Base-by-base conservation (phyloP, 2,797 vertebrate genomes). In the Phaenicophaeus curvirostris region DNA sequence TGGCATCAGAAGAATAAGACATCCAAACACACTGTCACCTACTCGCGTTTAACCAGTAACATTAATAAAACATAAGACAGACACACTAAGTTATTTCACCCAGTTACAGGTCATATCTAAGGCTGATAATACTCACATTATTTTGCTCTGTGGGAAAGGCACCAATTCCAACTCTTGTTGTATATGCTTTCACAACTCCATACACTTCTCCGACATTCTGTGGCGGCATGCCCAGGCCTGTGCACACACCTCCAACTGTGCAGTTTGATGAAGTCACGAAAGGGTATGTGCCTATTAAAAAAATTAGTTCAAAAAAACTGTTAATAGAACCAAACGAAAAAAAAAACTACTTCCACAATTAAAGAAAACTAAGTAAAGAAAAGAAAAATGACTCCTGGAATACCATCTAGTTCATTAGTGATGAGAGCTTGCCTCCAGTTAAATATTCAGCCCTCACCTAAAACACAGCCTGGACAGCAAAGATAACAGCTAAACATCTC, bases 211-310 rank as follows among this genome's bases (percentile, higher is more conserved):
- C 99, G 0, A 99, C 98, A 0, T 99, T 99, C 85, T 99, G 99
- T 0, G 99, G 99, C 1, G 99, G 99, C 98, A 99, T 99, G 57
- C 99, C 99, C 90, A 99, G 97, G 8, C 99, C 99, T 1, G 99
- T 99, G 82, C 99, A 99, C 54, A 99, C 99, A 11, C 99, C 99
- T 48, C 99, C 99, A 95, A 99, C 99, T 6, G 99, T 99, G 96
- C 99, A 99, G 98, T 99, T 99, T 35, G 99, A 99, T 9, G 99
- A 99, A 8, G 99, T 99, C 96, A 99, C 99, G 77, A 99, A 99
- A 9, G 99, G 99, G 42, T 99, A 99, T 4, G 99, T 99, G 37
- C 99, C 99, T 99, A 96, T 94, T 55, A 71, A 94, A 59, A 85
- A 68, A 24, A 48, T 3, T 1, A 0, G 2, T 1, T 58, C 67